Evolutionary conservation across 92 coral and sea anemone genomes (phyloP), one percentile per base, ranked within the genome.

Genomic region (Palythoa heliodiscus): DNA sequence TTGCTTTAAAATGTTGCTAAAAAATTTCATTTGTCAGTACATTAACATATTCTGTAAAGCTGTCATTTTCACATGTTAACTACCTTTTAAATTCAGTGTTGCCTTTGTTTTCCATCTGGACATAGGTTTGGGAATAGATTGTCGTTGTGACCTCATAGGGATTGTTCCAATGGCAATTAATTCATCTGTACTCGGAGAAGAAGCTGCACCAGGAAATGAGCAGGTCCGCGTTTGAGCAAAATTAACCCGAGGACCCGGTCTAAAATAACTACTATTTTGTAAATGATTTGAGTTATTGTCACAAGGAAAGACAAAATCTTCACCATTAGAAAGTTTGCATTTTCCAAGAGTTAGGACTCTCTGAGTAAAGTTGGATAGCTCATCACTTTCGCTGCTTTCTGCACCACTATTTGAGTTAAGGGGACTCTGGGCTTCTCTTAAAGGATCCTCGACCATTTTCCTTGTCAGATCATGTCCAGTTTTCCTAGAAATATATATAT

Each of bases 51-150:
- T 5, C 60, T 17, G 16, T 17, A 48, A 25, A 55, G n/a, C 9
- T 29, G n/a, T 2, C 19, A 53, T 11, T n/a, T 11, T 35, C n/a
- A 29, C 7, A 50, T 16, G 35, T 29, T 29, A 75, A 70, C 3
- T 80, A 94, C 98, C 98, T 92, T 88, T 94, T 70, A 94, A 78
- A 78, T 94, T 94, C 12, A 92, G 78, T 8, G 98, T 94, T 63
- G 98, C 88, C 72, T 94, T 94, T 76, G 98, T 85, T 90, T 94
- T 94, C 98, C 98, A 94, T 61, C 98, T 94, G 52, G 98, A 92
- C 89, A 92, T 91, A 19, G 98, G 98, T 52, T 92, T 94, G 4
- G 88, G 76, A 57, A 88, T 88, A 67, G 98, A 88, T 78, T 94
- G 98, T 43, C 95, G 82, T 70, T 94, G 98, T 73, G 93, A 71